Base-by-base conservation (phyloP, 2,888 invertebrate species). In the Ochropleura plecta region DNA sequence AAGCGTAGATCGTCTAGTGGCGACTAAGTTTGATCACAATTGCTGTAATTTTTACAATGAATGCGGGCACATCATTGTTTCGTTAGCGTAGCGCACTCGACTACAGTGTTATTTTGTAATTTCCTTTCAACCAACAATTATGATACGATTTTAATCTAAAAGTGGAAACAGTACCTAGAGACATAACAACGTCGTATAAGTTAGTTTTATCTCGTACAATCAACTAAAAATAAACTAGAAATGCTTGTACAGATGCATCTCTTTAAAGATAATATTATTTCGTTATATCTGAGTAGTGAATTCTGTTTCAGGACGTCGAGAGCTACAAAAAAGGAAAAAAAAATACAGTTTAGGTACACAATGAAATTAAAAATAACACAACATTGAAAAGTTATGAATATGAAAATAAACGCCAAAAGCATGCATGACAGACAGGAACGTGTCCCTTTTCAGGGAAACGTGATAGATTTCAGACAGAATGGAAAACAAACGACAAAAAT, bases 121-220 rank as follows among this genome's bases (percentile, higher is more conserved):
- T 70, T 72, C 53, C 78, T 76, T 75, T 68, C 63, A 68, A 68
- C 48, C 62, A 60, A 42, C 68, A 79, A 79, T 73, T 70, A 84
- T 42, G 42, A n/a, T 53, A 64, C 20, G 70, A 74, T 70, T 64
- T 64, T 60, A 67, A 83, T 80, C 73, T 80, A 16, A 55, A 83
- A 80, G 40, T 73, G 46, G 55, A 63, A 71, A 74, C 62, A 71
- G 59, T 69, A 53, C 7, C 44, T 30, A 65, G 30, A 63, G 64
- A 77, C 71, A 70, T 69, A 70, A 70, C 64, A n/a, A 72, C 70
- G 30, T 46, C 42, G 55, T 76, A 46, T 66, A 55, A 57, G 51
- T 65, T 30, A 64, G 18, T 60, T 69, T 48, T 65, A 73, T 79
- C 62, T 59, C 46, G 46, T 57, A 55, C 40, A 60, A 68, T 68